Percentiles rank a stretch among this genome's conserved stretches.
Evolutionary conservation across 1,140 invertebrate genomes (phyloP).

Genomic region (Euglossa dilemma): DNA sequence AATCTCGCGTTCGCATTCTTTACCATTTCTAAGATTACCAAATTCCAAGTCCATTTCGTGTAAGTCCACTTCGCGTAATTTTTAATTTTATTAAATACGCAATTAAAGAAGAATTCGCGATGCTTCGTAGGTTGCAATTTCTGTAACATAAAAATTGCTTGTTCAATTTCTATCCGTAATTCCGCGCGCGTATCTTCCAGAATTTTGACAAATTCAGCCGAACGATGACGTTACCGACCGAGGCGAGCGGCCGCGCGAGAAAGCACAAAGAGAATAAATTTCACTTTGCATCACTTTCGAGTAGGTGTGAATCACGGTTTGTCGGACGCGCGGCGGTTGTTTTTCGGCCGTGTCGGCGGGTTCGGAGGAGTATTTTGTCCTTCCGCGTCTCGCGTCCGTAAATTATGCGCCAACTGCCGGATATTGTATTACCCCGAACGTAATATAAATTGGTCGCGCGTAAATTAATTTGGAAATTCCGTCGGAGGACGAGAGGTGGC

Average conservation of each 20-base stretch:
- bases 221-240: background rate
- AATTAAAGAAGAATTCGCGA: too few species aligned
- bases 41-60: too few species aligned
- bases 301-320: slow-evolving; percentile 5
- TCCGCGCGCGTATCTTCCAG: too few species aligned
- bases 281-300: background rate
- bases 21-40: too few species aligned
- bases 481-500: background rate
- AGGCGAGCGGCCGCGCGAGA: background rate
- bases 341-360: background rate
- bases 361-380: background rate
- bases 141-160: too few species aligned
- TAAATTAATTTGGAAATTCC: slow-evolving; percentile 22
- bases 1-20: too few species aligned
- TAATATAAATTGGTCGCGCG: background rate
- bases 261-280: slow-evolving; percentile 17
- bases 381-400: background rate
- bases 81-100: too few species aligned
- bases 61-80: too few species aligned
- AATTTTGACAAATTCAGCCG: background rate
- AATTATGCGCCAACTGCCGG: background rate
- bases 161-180: background rate
- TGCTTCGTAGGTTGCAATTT: too few species aligned
- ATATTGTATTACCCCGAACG: background rate
- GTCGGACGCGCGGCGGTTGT: background rate